A percentile compares a stretch with the other conserved stretches of the same genome.
phyloP scores from a whole-genome alignment of 1,140 invertebrate genomes.

The Manduca sexta region DNA sequence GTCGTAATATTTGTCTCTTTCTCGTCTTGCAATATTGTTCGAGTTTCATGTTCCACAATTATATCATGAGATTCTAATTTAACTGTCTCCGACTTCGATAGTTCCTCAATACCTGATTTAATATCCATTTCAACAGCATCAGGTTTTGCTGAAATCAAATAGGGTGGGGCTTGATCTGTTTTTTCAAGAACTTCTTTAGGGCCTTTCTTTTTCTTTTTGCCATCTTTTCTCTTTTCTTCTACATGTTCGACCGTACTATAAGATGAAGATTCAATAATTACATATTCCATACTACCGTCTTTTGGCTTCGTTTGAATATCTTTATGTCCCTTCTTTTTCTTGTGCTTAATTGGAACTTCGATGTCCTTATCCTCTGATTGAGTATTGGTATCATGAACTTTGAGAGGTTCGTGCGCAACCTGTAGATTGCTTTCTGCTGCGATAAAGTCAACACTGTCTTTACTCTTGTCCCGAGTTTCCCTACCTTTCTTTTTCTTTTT shows the following conservation, averaged over 20 bases:
- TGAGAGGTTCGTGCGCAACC: slow-evolving; percentile 1
- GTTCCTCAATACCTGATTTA: not conserved
- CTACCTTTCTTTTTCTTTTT: slow-evolving; percentile 48
- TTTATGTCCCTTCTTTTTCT: slow-evolving; percentile 23
- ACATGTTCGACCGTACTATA: not conserved
- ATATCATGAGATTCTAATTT: not conserved
- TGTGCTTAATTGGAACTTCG: slow-evolving; percentile 10
- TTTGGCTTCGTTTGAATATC: slow-evolving; percentile 3
- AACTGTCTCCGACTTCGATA: not conserved
- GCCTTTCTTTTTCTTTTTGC: slow-evolving; percentile 21
- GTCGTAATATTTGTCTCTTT: not conserved
- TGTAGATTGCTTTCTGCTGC: not conserved
- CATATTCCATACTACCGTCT: slow-evolving; percentile 5
- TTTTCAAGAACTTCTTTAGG: slow-evolving; percentile 9
- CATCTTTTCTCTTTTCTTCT: slow-evolving; percentile 8
- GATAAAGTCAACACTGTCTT: slow-evolving; percentile 21
- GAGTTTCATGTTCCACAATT: not conserved
- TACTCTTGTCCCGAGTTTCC: slow-evolving; percentile 27
- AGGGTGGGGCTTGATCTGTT: not conserved
- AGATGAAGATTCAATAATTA: slow-evolving; percentile 5
- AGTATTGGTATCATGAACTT: slow-evolving; percentile 1
- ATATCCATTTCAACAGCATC: not conserved
- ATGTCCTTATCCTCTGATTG: slow-evolving; percentile 7
- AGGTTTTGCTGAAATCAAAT: not conserved
- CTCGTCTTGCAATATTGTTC: not conserved